Percentiles rank a stretch among this genome's conserved stretches.
These are phyloP conservation scores for Melanotaenia pygmaea DNA, from an alignment of 2,797 vertebrate genomes.

Conservation along the genomic window DNA sequence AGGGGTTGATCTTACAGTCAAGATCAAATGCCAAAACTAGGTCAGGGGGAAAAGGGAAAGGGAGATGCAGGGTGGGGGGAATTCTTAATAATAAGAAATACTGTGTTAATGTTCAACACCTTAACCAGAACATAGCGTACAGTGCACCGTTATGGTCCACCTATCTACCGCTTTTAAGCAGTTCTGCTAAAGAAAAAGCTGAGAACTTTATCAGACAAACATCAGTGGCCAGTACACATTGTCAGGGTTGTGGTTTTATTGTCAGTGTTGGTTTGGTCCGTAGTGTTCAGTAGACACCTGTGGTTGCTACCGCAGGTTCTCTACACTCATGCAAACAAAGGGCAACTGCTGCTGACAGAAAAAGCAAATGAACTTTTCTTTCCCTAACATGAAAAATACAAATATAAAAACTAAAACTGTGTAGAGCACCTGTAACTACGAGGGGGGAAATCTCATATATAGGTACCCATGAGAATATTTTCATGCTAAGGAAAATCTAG, in stretches of 20 bases:
- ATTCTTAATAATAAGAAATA: constrained; percentile 33
- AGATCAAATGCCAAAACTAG: constrained; percentile 93
- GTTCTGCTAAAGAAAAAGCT: neutral
- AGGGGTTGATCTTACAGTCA: constrained; percentile 85
- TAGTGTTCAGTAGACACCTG: constrained; percentile 38
- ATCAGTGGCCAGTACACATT: constrained; percentile 10
- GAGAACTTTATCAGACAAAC: constrained; percentile 27
- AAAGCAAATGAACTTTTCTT: neutral
- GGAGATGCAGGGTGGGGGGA: constrained; percentile 19
- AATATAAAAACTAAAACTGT: neutral
- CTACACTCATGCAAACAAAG: constrained; percentile 3
- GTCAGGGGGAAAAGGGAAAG: constrained; percentile 84
- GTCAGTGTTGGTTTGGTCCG: constrained; percentile 39
- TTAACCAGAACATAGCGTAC: constrained; percentile 9
- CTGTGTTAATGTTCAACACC: constrained; percentile 5
- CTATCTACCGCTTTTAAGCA: constrained; percentile 9
- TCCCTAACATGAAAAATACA: neutral
- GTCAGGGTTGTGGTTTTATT: constrained; percentile 38
- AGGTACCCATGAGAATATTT: neutral
- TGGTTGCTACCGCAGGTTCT: constrained; percentile 35
- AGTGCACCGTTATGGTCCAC: constrained; percentile 10
- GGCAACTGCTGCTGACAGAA: constrained; percentile 1
- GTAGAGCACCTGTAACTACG: neutral
- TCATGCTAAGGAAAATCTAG: neutral
- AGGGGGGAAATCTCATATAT: neutral